phyloP scores from a whole-genome alignment of 2,797 vertebrate species.

The Syngnathus acus region DNA sequence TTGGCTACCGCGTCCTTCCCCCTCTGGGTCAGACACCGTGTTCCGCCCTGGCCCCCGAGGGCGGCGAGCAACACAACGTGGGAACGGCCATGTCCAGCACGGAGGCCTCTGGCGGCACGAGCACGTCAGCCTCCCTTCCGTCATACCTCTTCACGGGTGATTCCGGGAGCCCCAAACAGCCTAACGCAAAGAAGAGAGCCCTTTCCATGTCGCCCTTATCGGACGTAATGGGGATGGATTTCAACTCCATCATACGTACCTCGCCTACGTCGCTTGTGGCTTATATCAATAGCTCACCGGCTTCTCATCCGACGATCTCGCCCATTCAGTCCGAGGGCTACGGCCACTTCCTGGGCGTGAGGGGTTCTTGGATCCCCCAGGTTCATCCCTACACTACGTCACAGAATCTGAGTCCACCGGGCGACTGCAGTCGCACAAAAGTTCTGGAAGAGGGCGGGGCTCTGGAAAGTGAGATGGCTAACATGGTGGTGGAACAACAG shows the following conservation, averaged over 20 bases:
- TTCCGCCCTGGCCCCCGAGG: constrained; percentile 68
- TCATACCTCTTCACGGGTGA: constrained; percentile 80
- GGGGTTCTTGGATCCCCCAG: constrained; percentile 81
- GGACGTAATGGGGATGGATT: constrained; percentile 84
- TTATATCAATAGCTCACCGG: constrained; percentile 84
- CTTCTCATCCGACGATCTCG: constrained; percentile 68
- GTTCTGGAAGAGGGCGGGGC: constrained; percentile 71
- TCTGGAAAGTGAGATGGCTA: constrained; percentile 72
- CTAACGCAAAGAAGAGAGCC: constrained; percentile 79
- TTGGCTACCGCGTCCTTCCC: constrained; percentile 76
- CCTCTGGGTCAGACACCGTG: constrained; percentile 63
- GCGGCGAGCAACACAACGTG: constrained; percentile 64
- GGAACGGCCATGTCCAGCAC: constrained; percentile 72
- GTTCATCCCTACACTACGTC: constrained; percentile 44
- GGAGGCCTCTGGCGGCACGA: constrained; percentile 65
- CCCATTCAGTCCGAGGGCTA: constrained; percentile 84
- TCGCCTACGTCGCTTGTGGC: constrained; percentile 91
- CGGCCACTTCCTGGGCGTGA: constrained; percentile 88
- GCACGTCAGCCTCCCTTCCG: constrained; percentile 75
- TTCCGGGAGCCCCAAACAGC: constrained; percentile 69
- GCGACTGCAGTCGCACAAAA: constrained; percentile 70
- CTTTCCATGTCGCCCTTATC: constrained; percentile 85
- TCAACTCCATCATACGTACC: constrained; percentile 90
- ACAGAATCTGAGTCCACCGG: constrained; percentile 44
- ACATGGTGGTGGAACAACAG: constrained; percentile 83